Evolutionary conservation across 1,140 invertebrate species (phyloP).

Genomic region (Coelopa frigida): DNA sequence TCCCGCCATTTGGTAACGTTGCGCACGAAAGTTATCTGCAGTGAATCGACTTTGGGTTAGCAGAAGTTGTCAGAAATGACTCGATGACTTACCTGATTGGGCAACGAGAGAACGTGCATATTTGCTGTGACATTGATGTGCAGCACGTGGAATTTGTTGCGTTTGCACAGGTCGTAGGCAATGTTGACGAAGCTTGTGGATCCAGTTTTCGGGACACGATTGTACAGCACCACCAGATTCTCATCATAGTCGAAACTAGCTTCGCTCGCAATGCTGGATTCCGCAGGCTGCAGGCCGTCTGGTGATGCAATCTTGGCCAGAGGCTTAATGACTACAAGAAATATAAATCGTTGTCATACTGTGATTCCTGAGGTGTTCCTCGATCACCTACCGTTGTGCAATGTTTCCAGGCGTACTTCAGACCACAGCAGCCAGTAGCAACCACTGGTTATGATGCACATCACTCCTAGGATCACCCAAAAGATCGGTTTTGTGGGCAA

Average conservation of each 20-base stretch:
- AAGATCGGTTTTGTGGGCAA: no score
- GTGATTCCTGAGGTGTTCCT: no score
- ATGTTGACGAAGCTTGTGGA: slow-evolving; percentile 97
- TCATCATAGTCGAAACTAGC: slow-evolving; percentile 47
- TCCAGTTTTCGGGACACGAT: slow-evolving; percentile 97
- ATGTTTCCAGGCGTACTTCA: no score
- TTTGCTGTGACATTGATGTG: slow-evolving; percentile 97
- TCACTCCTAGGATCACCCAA: no score
- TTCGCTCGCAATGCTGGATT: no score
- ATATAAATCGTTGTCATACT: no score
- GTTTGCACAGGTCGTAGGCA: slow-evolving; percentile 90
- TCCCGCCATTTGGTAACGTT: slow-evolving; percentile 85
- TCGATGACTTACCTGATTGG: slow-evolving; percentile 77
- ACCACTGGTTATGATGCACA: no score
- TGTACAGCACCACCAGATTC: slow-evolving; percentile 81
- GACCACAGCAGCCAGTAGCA: no score
- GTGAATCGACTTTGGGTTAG: slow-evolving; percentile 27
- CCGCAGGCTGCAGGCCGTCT: no score
- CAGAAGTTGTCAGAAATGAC: background rate
- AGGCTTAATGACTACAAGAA: background rate
- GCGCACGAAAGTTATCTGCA: slow-evolving; percentile 72
- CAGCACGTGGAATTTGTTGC: slow-evolving; percentile 87
- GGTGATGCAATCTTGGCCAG: no score
- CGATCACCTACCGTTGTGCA: no score
- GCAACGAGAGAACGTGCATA: slow-evolving; percentile 83